Evolutionary conservation across 2,888 invertebrate species (phyloP).

Genomic region (Scaeva pyrastri): DNA sequence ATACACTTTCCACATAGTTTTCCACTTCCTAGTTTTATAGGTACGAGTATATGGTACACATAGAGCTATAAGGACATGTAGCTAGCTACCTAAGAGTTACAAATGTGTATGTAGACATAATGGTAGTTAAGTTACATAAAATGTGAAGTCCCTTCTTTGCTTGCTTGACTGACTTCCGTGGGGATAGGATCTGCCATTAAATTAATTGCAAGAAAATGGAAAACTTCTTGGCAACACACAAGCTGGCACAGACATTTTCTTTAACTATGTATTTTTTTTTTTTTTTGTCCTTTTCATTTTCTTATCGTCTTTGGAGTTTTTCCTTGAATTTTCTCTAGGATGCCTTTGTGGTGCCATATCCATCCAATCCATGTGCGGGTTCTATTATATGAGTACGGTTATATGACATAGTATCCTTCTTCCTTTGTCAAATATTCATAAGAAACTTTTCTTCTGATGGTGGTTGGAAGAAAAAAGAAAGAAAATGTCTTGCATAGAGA

Average conservation of each 20-base stretch:
- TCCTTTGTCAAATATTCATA: slow-evolving; percentile 70
- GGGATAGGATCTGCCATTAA: slow-evolving; percentile 73
- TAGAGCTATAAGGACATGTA: background rate
- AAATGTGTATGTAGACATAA: background rate
- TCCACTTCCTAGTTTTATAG: slow-evolving; percentile 38
- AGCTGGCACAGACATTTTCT: slow-evolving; percentile 52
- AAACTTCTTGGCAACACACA: slow-evolving; percentile 66
- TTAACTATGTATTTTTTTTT: too few relatives aligned
- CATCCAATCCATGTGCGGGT: background rate
- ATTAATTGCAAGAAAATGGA: slow-evolving; percentile 75
- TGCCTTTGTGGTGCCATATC: slow-evolving; percentile 30
- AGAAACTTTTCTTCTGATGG: slow-evolving; percentile 52
- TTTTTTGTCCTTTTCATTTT: background rate
- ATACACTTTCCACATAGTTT: background rate
- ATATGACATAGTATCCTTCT: slow-evolving; percentile 44
- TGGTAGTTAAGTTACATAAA: slow-evolving; percentile 9
- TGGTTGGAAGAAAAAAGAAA: background rate
- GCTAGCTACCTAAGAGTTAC: background rate
- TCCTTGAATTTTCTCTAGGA: slow-evolving; percentile 23
- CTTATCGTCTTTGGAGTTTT: slow-evolving; percentile 38
- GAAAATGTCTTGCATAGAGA: too few relatives aligned
- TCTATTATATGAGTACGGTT: background rate
- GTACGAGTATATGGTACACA: background rate
- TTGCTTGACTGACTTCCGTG: slow-evolving; percentile 65
- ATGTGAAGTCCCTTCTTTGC: slow-evolving; percentile 53